A percentile compares a stretch with the other conserved stretches of the same genome.
phyloP scores from a whole-genome alignment of 2,113 vertebrate species.

The Rhinogobius similis region DNA sequence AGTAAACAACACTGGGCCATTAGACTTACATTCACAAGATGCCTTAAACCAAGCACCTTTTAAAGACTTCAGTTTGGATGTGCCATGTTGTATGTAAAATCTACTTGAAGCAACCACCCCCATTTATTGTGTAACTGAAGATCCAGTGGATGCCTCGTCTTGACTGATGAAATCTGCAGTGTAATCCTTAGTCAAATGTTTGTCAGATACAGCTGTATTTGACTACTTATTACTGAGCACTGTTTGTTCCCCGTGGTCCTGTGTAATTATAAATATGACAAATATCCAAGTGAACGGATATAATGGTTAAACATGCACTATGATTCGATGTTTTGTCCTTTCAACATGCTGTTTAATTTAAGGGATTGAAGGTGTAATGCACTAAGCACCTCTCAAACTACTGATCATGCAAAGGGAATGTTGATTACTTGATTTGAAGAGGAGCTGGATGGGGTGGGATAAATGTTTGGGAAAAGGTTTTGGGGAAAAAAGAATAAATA shows the following conservation, averaged over 20 bases:
- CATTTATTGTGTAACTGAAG: conserved; percentile 9
- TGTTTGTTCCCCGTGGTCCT: conserved; percentile 24
- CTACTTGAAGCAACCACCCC: conserved; percentile 51
- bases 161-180: conserved; percentile 17
- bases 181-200: conserved; percentile 25
- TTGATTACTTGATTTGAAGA: conserved; percentile 46
- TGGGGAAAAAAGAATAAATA: conserved; percentile 32
- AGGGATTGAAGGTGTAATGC: conserved; percentile 52
- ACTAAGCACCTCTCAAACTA: conserved; percentile 65
- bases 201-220: conserved; percentile 30
- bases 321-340: conserved; percentile 8
- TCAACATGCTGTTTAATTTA: conserved; percentile 53
- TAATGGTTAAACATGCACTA: conserved; percentile 32
- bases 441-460: conserved; percentile 8
- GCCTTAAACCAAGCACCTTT: conserved; percentile 37
- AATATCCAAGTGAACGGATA: conserved; percentile 18
- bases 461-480: conserved; percentile 12
- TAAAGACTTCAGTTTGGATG: conserved; percentile 22
- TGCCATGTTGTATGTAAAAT: conserved; percentile 47
- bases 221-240: conserved; percentile 23
- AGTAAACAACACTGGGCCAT: conserved; percentile 25
- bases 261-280: conserved; percentile 31
- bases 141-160: conserved; percentile 8
- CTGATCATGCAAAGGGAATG: conserved; percentile 69
- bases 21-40: conserved; percentile 25